Percentiles rank a stretch among this genome's conserved stretches.
These are phyloP conservation scores for Cottoperca gobio DNA, from an alignment of 2,797 vertebrate species.

Conservation along the genomic window DNA sequence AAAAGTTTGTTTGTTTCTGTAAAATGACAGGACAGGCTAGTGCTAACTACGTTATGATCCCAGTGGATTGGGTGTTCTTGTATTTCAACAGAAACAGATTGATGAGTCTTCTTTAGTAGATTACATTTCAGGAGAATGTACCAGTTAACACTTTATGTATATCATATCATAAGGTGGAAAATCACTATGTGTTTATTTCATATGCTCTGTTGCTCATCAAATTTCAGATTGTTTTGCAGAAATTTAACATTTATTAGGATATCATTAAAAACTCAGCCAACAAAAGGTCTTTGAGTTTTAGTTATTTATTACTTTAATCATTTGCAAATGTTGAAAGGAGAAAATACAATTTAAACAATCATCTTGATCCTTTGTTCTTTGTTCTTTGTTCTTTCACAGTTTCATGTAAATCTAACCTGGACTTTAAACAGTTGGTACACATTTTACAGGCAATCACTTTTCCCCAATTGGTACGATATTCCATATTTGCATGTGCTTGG, in stretches of 20 bases:
- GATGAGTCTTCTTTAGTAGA: too few species aligned
- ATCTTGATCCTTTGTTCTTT: conserved; percentile 41
- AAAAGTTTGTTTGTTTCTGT: too few species aligned
- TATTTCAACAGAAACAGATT: too few species aligned
- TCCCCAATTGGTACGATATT: conserved; percentile 74
- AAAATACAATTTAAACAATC: conserved; percentile 13
- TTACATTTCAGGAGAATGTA: too few species aligned
- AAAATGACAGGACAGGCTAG: too few species aligned
- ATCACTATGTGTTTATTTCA: too few species aligned
- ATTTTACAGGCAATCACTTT: conserved; percentile 73
- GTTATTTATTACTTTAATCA: background rate
- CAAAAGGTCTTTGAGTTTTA: background rate
- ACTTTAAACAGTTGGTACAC: conserved; percentile 79
- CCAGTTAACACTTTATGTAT: too few species aligned
- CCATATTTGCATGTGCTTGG: conserved; percentile 84
- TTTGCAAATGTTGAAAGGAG: background rate
- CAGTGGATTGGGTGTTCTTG: too few species aligned
- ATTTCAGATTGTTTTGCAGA: too few species aligned
- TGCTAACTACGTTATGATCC: too few species aligned
- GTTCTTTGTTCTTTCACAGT: background rate
- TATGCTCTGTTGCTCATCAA: too few species aligned
- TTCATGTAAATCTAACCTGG: conserved; percentile 44
- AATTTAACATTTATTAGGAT: background rate
- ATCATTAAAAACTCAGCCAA: background rate
- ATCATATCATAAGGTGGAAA: too few species aligned